phyloP scores from a whole-genome alignment of 1,140 invertebrate species.

The Atopsyche davidsoni region DNA sequence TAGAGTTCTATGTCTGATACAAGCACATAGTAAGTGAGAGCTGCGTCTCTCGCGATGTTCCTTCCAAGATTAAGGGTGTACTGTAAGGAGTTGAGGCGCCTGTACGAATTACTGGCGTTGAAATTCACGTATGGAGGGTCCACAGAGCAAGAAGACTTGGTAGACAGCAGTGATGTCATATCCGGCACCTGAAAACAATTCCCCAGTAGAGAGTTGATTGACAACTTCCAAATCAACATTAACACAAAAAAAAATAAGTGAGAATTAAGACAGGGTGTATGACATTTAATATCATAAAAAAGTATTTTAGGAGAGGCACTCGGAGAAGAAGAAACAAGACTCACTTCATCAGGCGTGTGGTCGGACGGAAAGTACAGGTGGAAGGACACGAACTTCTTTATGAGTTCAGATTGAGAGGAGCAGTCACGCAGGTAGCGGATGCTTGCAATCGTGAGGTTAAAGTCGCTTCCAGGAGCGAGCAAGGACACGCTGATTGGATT shows the following conservation, averaged over 20 bases:
- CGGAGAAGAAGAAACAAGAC: too few relatives aligned
- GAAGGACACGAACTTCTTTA: conserved; percentile 72
- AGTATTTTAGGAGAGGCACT: too few relatives aligned
- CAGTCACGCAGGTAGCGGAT: conserved; percentile 66
- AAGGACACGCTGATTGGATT: conserved; percentile 67
- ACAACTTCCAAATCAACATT: not conserved
- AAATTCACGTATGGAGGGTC: conserved; percentile 62
- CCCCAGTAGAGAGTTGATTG: not conserved
- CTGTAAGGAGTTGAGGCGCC: too few relatives aligned
- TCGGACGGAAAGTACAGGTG: conserved; percentile 80
- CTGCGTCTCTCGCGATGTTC: conserved; percentile 75
- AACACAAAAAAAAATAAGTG: too few relatives aligned
- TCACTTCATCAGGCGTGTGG: conserved; percentile 69
- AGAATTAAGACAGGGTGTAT: too few relatives aligned
- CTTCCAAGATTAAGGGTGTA: conserved; percentile 85
- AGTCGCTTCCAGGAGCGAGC: conserved; percentile 67
- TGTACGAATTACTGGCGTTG: conserved; percentile 73
- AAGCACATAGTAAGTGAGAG: conserved; percentile 78
- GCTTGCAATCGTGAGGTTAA: conserved; percentile 57
- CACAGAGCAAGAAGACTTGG: too few relatives aligned
- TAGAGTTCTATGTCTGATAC: conserved; percentile 85
- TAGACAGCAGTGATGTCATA: too few relatives aligned
- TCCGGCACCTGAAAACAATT: too few relatives aligned
- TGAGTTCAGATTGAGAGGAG: conserved; percentile 51
- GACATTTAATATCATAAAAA: too few relatives aligned